Conservation (phyloP, 2,797 vertebrate genomes). For the Cossypha niveicapilla region DNA sequence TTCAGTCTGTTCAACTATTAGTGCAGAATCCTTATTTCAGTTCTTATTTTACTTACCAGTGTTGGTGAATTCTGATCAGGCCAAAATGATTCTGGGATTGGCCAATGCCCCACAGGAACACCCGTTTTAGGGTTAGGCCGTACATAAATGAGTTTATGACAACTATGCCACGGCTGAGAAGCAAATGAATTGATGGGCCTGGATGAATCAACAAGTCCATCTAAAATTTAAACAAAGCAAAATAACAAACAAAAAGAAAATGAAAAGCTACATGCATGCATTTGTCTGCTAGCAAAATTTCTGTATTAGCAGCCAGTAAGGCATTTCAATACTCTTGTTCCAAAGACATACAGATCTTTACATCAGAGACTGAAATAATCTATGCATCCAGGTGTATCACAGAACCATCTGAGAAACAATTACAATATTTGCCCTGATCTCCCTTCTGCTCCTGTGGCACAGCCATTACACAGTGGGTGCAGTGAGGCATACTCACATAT, state of each 20-base stretch:
- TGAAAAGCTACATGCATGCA: background rate
- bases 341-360: background rate
- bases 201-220: constrained; percentile 82
- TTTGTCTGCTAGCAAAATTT: background rate
- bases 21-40: background rate
- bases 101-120: constrained; percentile 96
- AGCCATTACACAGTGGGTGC: background rate
- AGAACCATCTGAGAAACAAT: background rate
- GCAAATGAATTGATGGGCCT: constrained; percentile 83
- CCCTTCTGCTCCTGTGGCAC: background rate
- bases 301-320: background rate
- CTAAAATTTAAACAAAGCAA: constrained; percentile 76
- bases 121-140: constrained; percentile 96
- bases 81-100: constrained; percentile 98
- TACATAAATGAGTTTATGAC: constrained; percentile 98
- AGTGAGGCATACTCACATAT: background rate
- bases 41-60: constrained; percentile 82
- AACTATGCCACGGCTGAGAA: constrained; percentile 92
- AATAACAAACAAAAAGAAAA: constrained; percentile 30
- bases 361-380: background rate
- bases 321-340: background rate
- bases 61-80: constrained; percentile 97
- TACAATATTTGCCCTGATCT: background rate
- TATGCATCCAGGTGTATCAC: background rate
- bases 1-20: background rate